Conservation (phyloP, 2,113 vertebrate species). For the Cercocebus atys region DNA sequence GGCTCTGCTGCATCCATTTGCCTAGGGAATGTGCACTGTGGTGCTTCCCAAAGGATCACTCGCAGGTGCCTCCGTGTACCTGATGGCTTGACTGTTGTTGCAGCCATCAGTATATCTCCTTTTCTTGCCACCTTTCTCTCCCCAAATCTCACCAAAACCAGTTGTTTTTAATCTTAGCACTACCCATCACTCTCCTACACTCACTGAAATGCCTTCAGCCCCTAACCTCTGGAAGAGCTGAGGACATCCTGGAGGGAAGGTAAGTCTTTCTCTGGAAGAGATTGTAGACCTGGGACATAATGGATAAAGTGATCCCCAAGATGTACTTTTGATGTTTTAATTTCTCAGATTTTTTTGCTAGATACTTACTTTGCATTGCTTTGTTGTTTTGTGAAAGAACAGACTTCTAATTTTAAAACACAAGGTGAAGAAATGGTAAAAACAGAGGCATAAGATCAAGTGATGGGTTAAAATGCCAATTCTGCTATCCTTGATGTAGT, state of each 20-base stretch:
- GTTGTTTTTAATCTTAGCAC: not conserved
- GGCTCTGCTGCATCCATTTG: not conserved
- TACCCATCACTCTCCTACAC: not conserved
- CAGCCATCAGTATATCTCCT: not conserved
- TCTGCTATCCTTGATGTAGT: constrained; percentile 50
- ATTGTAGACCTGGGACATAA: not conserved
- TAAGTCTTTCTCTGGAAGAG: not conserved
- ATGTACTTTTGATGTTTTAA: constrained; percentile 54
- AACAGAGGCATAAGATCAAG: constrained; percentile 71
- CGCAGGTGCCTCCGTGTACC: not conserved
- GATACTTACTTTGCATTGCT: constrained; percentile 42
- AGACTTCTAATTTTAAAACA: constrained; percentile 59
- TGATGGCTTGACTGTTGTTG: not conserved
- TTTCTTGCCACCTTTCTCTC: not conserved
- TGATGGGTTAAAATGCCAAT: constrained; percentile 59
- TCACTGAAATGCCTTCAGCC: not conserved
- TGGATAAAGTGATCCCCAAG: not conserved
- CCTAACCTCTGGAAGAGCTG: not conserved
- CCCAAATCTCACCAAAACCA: not conserved
- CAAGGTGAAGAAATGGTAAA: constrained; percentile 58
- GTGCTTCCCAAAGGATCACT: not conserved
- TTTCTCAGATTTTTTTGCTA: not conserved
- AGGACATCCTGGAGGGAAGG: not conserved
- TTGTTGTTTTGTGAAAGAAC: constrained; percentile 58
- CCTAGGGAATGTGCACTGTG: not conserved